Base-by-base conservation (phyloP, 1,140 invertebrate genomes). In the Leptopilina boulardi region DNA sequence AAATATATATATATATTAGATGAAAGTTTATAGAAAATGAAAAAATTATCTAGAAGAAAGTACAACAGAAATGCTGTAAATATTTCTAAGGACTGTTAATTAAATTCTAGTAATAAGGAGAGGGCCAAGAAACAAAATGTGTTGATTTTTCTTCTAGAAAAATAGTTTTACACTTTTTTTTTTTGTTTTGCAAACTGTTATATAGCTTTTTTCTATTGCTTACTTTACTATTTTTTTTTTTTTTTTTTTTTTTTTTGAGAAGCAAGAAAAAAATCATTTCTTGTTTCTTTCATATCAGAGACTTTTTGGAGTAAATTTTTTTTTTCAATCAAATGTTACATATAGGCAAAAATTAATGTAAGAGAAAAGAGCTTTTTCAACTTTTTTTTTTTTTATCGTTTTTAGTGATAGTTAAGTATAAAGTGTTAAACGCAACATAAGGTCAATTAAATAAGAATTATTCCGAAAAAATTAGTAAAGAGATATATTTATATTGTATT, bases 401-500 rank as follows among this genome's bases (percentile, higher is more conserved):
- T 34, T 77, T 82, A 80, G 78, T 80, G 82, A 80, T 84, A 84
- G 78, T 82, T 75, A 79, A 76, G 74, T 84, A 76, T 54, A 81
- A 80, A 83, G 74, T 84, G 77, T 54, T 82, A 80, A 83, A 75
- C 82, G 75, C 82, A 73, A 75, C 77, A 82, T 83, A 77, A 80
- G 74, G 79, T 78, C 80, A 84, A 85, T 78, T 80, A 74, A 38
- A 38, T 84, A 71, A 70, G 26, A 11, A 47, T 82, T 81, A 81
- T 85, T 79, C 71, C 77, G 81, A 83, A n/a, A n/a, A 77, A 80
- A 82, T 83, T 85, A 73, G n/a, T n/a, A 75, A 84, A 86, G 81
- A 87, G 82, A 87, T 88, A 85, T 88, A 88, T 85, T 87, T 86
- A 86, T 84, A 87, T 77, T 85, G 80, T 82, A 83, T 79, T 78